A percentile compares a stretch with the other conserved stretches of the same genome.
phyloP scores from a whole-genome alignment of 2,888 invertebrate genomes.

The Rhamnusium bicolor region DNA sequence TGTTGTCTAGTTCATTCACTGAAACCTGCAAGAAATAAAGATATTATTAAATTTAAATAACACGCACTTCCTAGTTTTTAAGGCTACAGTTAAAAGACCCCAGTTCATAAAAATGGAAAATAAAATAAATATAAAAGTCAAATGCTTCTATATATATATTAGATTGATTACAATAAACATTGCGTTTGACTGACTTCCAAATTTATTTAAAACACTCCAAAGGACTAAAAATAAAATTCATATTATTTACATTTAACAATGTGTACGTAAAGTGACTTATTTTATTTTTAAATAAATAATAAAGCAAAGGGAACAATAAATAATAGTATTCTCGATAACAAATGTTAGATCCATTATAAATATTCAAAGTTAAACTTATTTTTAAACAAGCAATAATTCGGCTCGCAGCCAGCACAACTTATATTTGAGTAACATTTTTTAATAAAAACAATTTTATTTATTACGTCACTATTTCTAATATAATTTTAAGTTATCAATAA shows the following conservation, averaged over 20 bases:
- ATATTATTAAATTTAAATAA: too few species aligned
- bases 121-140: neutral
- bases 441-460: neutral
- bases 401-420: neutral
- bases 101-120: neutral
- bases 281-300: neutral
- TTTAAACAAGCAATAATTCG: constrained; percentile 4
- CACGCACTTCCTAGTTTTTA: too few species aligned
- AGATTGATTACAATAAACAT: constrained; percentile 7
- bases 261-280: neutral
- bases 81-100: too few species aligned
- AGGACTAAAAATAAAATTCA: constrained; percentile 18
- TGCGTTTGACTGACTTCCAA: constrained; percentile 20
- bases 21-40: too few species aligned
- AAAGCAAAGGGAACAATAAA: neutral
- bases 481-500: neutral
- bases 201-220: constrained; percentile 8
- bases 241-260: constrained; percentile 17
- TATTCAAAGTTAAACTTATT: constrained; percentile 15
- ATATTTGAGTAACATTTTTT: constrained; percentile 1
- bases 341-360: neutral
- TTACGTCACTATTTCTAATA: neutral
- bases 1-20: too few species aligned
- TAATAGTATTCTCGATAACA: constrained; percentile 1
- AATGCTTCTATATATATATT: neutral